Evolutionary conservation across 2,797 vertebrate genomes (phyloP), one percentile per base, ranked within the genome.

Genomic region (Amblyopsis hoosieri): DNA sequence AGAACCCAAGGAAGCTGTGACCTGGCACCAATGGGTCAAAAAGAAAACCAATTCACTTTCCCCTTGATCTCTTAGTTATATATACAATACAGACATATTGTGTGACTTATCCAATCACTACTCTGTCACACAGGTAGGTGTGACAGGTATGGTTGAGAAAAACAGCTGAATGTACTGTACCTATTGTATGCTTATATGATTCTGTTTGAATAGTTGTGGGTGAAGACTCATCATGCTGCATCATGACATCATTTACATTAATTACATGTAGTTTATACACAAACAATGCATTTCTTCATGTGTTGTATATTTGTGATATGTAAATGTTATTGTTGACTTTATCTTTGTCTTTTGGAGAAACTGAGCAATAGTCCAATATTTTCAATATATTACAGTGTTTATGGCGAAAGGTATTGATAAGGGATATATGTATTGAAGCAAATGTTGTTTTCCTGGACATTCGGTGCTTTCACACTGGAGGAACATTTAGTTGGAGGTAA

Each of bases 361-460:
- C 6, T 4, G 1, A 70, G 70, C 63, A 60, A 64, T 66, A 64
- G 58, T 57, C 58, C 62, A 69, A 13, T 51, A 2, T 15, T 55
- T 19, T 74, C 53, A 12, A 57, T 63, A 57, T 62, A 64, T 71
- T 56, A 42, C 31, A 15, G 3, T n/a, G 29, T 6, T n/a, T 6
- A 59, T 52, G 48, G 12, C 45, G 14, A 15, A 57, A 17, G 49
- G 5, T 62, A 62, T 55, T 61, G 75, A 69, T 63, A 15, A 51
- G 17, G 49, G 17, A 17, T 15, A 15, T 46, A 33, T 57, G 33
- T 10, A 29, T 50, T 31, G 49, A n/a, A 8, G 37, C 42, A 31
- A 42, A 19, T 45, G 33, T 48, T 45, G 3, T 6, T 2, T 57
- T 57, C 49, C 56, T 23, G 23, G 3, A 23, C 23, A 23, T 23